Evolutionary conservation across 1,140 invertebrate species (phyloP).

Genomic region (Neelides sp.): DNA sequence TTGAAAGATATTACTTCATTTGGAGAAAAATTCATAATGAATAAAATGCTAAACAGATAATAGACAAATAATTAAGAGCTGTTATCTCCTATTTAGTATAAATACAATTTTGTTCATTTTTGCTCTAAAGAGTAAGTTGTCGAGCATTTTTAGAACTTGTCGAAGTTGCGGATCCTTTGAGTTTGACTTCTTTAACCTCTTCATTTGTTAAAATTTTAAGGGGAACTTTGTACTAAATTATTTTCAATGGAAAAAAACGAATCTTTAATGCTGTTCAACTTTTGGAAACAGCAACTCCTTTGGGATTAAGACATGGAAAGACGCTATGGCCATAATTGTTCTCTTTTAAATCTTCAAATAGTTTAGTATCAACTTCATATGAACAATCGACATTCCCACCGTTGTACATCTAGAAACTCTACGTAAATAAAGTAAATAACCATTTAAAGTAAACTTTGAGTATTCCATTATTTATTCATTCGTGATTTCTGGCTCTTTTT

Average conservation of each 20-base stretch:
- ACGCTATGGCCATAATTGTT: slow-evolving; percentile 7
- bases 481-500: not conserved
- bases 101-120: not conserved
- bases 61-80: not conserved
- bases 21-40: slow-evolving; percentile 3
- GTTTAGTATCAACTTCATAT: slow-evolving; percentile 1
- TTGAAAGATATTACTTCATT: slow-evolving; percentile 1
- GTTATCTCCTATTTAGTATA: not conserved
- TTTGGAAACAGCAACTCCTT: not conserved
- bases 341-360: slow-evolving; percentile 8
- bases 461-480: not conserved
- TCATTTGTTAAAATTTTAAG: not conserved
- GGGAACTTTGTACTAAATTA: not conserved
- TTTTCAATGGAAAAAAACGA: slow-evolving; percentile 7
- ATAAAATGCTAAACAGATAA: not conserved
- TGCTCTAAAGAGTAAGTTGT: not conserved
- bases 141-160: not conserved
- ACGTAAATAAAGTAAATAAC: too few relatives aligned
- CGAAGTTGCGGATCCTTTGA: not conserved
- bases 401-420: slow-evolving; percentile 12
- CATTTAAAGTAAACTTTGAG: not conserved
- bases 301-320: slow-evolving; percentile 3
- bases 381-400: slow-evolving; percentile 1
- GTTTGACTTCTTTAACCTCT: not conserved
- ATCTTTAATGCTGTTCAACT: not conserved